A percentile compares a stretch with the other conserved stretches of the same genome.
Conservation (phyloP, 23 tunicate genomes). For the Ascidia mentula region DNA sequence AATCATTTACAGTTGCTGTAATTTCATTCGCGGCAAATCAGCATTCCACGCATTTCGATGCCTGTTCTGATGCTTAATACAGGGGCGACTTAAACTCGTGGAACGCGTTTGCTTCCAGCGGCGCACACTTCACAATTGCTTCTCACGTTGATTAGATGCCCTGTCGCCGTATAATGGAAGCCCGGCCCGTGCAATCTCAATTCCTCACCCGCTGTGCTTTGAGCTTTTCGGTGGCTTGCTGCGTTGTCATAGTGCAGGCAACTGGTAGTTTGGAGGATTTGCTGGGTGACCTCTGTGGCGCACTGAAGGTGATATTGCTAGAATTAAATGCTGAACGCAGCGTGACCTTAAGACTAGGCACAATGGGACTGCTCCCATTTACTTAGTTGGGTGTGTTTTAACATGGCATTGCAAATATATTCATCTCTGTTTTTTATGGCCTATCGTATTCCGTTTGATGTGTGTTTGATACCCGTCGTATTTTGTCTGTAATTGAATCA, state of each 20-base stretch:
- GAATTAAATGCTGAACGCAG: neutral
- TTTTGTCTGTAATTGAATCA: too few relatives aligned
- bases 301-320: neutral
- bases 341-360: neutral
- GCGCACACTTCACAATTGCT: neutral
- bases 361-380: neutral
- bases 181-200: neutral
- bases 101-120: neutral
- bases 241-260: neutral
- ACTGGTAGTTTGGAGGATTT: neutral
- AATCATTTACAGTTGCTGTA: too few relatives aligned
- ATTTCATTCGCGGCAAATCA: too few relatives aligned
- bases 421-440: too few relatives aligned
- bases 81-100: too few relatives aligned
- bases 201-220: neutral
- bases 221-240: neutral
- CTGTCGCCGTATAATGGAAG: neutral
- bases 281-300: conserved; percentile 1
- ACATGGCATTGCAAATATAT: too few relatives aligned
- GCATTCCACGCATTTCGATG: too few relatives aligned
- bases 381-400: too few relatives aligned
- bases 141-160: conserved; percentile 8
- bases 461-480: too few relatives aligned
- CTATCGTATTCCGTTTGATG: too few relatives aligned
- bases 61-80: too few relatives aligned